phyloP scores from a whole-genome alignment of 1,140 invertebrate genomes.

The Drosophila gunungcola region DNA sequence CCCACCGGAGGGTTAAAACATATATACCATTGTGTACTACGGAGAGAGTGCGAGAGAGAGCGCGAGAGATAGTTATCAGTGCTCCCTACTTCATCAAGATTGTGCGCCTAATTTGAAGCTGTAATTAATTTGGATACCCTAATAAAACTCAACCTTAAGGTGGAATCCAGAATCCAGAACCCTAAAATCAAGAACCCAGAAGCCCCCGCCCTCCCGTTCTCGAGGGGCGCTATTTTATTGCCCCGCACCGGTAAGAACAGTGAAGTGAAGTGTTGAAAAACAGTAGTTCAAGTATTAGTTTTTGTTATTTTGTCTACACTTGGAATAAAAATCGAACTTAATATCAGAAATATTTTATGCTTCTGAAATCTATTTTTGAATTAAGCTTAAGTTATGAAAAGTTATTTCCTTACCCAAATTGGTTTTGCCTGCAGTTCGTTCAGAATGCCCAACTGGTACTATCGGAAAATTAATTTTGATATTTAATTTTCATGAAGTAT shows the following conservation, averaged over 20 bases:
- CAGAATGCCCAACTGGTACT: too few species aligned
- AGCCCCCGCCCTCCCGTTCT: slow-evolving; percentile 21
- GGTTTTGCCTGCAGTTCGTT: too few species aligned
- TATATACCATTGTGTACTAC: slow-evolving; percentile 10
- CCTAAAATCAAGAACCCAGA: slow-evolving; percentile 22
- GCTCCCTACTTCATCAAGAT: slow-evolving; percentile 72
- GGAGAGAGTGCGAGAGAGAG: slow-evolving; percentile 14
- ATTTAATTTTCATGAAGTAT: too few species aligned
- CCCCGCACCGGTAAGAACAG: slow-evolving; percentile 71
- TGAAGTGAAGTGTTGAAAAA: slow-evolving; percentile 75
- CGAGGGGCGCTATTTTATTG: slow-evolving; percentile 76
- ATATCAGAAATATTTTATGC: background rate
- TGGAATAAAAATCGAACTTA: background rate
- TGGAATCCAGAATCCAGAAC: slow-evolving; percentile 12
- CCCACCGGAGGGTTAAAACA: slow-evolving; percentile 59
- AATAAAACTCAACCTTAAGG: slow-evolving; percentile 61
- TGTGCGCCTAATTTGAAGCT: slow-evolving; percentile 79
- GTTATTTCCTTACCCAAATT: too few species aligned
- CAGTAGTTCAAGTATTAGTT: slow-evolving; percentile 77
- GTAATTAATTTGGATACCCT: slow-evolving; percentile 83
- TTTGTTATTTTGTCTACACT: slow-evolving; percentile 31
- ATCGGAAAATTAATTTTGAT: too few species aligned
- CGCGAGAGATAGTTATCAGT: slow-evolving; percentile 26
- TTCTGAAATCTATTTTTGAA: too few species aligned
- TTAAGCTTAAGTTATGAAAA: too few species aligned